A percentile compares a stretch with the other conserved stretches of the same genome.
phyloP scores from a whole-genome alignment of 2,797 vertebrate genomes.

The Garrulus glandarius region DNA sequence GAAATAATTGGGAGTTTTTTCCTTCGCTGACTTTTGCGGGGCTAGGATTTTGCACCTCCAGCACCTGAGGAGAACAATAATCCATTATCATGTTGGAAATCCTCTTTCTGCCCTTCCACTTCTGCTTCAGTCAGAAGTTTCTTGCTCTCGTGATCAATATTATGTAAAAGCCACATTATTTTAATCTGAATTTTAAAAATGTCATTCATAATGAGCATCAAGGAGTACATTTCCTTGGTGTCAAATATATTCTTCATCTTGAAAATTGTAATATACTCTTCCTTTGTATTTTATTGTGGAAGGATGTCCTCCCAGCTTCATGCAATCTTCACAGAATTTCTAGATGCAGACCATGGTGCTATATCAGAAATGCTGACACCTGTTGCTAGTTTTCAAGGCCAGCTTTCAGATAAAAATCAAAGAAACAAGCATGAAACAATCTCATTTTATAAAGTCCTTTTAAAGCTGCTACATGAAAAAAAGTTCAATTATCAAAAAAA shows the following conservation, averaged over 20 bases:
- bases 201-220: not conserved
- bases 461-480: not conserved
- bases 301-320: not conserved
- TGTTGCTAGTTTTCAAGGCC: not conserved
- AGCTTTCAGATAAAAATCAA: not conserved
- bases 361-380: not conserved
- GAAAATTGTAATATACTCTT: not conserved
- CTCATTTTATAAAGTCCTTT: not conserved
- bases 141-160: not conserved
- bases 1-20: not conserved
- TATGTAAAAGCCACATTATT: not conserved
- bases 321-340: not conserved
- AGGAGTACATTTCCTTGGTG: not conserved
- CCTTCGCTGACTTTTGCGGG: not conserved
- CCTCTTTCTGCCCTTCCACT: not conserved
- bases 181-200: not conserved
- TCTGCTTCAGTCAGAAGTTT: not conserved
- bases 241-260: not conserved
- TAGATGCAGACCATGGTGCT: not conserved
- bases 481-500: not conserved
- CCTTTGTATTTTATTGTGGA: not conserved
- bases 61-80: not conserved
- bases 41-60: not conserved
- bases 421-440: not conserved
- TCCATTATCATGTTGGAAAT: not conserved